Conservation (phyloP, 2,113 vertebrate genomes). For the Psittacula cyanocephala region DNA sequence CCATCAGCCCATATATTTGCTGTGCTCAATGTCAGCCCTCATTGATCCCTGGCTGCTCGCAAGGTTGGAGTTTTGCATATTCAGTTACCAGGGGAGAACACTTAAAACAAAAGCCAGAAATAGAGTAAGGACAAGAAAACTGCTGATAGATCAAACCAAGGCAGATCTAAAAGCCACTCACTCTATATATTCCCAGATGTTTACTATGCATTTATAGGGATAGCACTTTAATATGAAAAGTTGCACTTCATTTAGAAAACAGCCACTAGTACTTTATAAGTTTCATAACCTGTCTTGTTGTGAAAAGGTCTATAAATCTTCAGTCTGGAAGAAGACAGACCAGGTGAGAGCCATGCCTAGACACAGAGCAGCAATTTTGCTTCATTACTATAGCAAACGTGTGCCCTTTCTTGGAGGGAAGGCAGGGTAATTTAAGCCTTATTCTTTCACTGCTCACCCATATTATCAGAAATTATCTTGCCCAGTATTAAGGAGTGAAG, state of each 20-base stretch:
- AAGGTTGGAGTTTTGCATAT: constrained; percentile 6
- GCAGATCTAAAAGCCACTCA: not conserved
- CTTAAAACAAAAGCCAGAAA: not conserved
- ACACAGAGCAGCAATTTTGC: not conserved
- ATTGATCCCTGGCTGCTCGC: not conserved
- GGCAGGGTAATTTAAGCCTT: not conserved
- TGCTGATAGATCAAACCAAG: not conserved
- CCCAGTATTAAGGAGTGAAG: not conserved
- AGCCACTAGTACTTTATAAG: not conserved
- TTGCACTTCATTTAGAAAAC: not conserved
- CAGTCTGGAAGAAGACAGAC: not conserved
- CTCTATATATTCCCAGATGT: not conserved
- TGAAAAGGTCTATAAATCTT: not conserved
- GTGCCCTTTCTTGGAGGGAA: not conserved
- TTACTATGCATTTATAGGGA: not conserved
- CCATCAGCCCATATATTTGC: not conserved
- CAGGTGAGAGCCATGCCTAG: not conserved
- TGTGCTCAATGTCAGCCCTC: not conserved
- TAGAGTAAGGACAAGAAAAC: not conserved
- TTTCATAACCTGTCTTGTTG: not conserved
- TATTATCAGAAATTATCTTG: not conserved
- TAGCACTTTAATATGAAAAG: not conserved
- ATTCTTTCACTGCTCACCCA: not conserved
- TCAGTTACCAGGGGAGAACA: not conserved
- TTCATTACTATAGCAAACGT: not conserved